Evolutionary conservation across 2,797 vertebrate genomes (phyloP).

Genomic region (Anniella stebbinsi): DNA sequence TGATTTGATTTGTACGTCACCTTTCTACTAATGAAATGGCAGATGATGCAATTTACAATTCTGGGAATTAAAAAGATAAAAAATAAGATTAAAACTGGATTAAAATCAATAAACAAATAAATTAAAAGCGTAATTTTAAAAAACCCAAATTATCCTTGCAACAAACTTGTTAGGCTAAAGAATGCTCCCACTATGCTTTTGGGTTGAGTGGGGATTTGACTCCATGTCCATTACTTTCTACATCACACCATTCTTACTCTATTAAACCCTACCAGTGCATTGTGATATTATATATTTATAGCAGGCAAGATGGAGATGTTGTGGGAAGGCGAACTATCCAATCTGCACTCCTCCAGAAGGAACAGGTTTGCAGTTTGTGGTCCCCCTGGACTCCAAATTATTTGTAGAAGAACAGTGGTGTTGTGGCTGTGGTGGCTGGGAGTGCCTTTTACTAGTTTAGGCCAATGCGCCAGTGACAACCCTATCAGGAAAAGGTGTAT

Average conservation of each 20-base stretch:
- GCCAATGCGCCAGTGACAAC: background rate
- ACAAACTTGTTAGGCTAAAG: background rate
- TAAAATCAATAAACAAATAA: no score
- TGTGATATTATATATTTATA: background rate
- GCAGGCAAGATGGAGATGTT: background rate
- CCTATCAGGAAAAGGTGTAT: background rate
- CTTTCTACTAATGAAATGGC: no score
- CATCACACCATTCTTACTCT: background rate
- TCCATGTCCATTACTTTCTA: background rate
- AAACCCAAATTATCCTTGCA: background rate
- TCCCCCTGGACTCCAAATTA: background rate
- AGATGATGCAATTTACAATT: no score
- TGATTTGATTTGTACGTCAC: no score
- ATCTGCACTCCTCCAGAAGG: background rate
- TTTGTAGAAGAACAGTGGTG: background rate
- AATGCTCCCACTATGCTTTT: background rate
- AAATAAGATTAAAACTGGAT: no score
- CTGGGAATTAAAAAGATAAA: no score
- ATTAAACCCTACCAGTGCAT: background rate
- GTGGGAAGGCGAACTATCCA: background rate
- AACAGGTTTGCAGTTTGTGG: no score
- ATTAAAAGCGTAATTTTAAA: no score
- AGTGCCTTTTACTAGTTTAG: background rate
- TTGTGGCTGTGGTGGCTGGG: background rate
- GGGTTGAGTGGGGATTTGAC: background rate